A percentile compares a stretch with the other conserved stretches of the same genome.
phyloP scores from a whole-genome alignment of 2,888 invertebrate species.

The Sialis lutaria region DNA sequence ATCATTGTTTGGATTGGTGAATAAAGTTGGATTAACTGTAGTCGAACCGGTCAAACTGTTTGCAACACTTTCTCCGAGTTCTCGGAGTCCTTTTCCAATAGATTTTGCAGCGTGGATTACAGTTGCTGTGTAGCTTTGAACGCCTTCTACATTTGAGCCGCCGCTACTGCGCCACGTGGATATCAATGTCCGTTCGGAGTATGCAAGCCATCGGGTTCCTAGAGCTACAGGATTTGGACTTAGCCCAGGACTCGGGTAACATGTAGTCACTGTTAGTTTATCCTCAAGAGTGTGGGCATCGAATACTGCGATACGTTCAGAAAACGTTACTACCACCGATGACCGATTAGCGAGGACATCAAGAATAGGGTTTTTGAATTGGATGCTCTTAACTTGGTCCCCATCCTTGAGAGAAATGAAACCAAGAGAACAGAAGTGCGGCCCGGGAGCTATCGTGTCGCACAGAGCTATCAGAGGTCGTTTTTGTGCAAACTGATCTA shows the following conservation, averaged over 20 bases:
- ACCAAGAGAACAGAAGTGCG: conserved; percentile 62
- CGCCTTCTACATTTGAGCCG: conserved; percentile 70
- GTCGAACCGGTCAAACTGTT: conserved; percentile 65
- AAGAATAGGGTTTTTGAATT: conserved; percentile 78
- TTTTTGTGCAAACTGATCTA: conserved; percentile 59
- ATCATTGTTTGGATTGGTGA: conserved; percentile 20
- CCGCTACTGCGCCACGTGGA: conserved; percentile 65
- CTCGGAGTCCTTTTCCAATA: conserved; percentile 75
- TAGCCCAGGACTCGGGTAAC: conserved; percentile 73
- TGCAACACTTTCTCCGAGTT: conserved; percentile 81
- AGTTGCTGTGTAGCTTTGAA: conserved; percentile 80
- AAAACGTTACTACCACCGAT: conserved; percentile 74
- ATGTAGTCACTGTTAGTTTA: conserved; percentile 71
- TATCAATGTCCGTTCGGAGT: conserved; percentile 72
- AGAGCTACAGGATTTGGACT: conserved; percentile 69
- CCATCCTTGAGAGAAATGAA: conserved; percentile 73
- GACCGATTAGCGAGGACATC: conserved; percentile 81
- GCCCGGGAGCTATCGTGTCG: conserved; percentile 64
- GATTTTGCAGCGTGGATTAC: conserved; percentile 91
- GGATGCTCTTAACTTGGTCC: conserved; percentile 74
- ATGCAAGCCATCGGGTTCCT: conserved; percentile 70
- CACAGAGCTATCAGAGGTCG: conserved; percentile 82
- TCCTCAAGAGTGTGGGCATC: conserved; percentile 80
- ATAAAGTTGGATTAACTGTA: conserved; percentile 9
- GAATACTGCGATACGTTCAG: conserved; percentile 80